phyloP scores from a whole-genome alignment of 64 coral and sea anemone genomes.

The Platygyra sinensis region DNA sequence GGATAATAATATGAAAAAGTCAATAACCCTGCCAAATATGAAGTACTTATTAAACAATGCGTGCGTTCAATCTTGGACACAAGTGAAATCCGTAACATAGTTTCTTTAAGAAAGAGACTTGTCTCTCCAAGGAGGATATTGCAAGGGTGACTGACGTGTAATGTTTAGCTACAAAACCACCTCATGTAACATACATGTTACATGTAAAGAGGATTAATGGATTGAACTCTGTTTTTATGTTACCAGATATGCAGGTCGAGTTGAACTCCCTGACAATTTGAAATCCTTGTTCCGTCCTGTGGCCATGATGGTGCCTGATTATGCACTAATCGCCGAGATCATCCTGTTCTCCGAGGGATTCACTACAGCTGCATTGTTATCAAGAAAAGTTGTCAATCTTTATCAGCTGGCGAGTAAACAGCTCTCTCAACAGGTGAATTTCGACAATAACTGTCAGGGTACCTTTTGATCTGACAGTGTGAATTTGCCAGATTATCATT shows the following conservation, averaged over 20 bases:
- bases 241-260: conserved; percentile 85
- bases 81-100: no score
- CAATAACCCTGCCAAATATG: no score
- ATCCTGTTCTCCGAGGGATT: conserved; percentile 97
- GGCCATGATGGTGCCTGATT: conserved; percentile 99
- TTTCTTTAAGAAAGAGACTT: no score
- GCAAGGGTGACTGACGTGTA: background rate
- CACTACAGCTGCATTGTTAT: conserved; percentile 76
- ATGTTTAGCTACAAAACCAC: background rate
- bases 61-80: no score
- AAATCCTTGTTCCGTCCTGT: conserved; percentile 96
- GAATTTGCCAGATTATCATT: no score
- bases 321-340: conserved; percentile 87
- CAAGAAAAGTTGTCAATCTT: conserved; percentile 89
- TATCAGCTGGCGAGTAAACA: conserved; percentile 94
- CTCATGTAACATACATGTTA: no score
- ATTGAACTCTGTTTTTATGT: background rate
- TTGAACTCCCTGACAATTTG: conserved; percentile 94
- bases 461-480: no score
- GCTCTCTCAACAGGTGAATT: conserved; percentile 93
- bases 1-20: no score
- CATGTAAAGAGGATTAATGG: no score
- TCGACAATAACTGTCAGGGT: background rate
- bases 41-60: no score
- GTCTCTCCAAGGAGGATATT: no score